Evolutionary conservation across 2,888 invertebrate genomes (phyloP).

Genomic region (Zhuqinia jingwanae): DNA sequence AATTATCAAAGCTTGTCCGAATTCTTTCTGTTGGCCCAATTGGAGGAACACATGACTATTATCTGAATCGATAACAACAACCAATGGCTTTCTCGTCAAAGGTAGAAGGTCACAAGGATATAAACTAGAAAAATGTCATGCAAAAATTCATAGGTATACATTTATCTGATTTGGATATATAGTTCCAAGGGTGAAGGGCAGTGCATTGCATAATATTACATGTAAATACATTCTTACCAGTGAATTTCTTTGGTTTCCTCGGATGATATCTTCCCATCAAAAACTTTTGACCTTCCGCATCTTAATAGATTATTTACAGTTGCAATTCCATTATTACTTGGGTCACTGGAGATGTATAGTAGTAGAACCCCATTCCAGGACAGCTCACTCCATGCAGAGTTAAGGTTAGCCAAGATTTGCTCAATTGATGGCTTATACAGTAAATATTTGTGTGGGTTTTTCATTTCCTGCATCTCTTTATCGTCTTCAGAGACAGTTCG

Average conservation of each 20-base stretch:
- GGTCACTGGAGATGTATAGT: slow-evolving; percentile 95
- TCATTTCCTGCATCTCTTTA: slow-evolving; percentile 45
- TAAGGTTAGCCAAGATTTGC: slow-evolving; percentile 95
- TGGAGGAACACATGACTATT: slow-evolving; percentile 96
- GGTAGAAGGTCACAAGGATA: slow-evolving; percentile 97
- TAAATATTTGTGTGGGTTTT: slow-evolving; percentile 97
- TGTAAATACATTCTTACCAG: too few species aligned
- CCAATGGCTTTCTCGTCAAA: slow-evolving; percentile 94
- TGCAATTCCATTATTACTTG: slow-evolving; percentile 60
- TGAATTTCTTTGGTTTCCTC: slow-evolving; percentile 68
- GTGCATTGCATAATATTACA: too few species aligned
- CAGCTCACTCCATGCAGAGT: slow-evolving; percentile 95
- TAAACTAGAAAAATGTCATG: slow-evolving; percentile 82
- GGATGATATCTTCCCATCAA: slow-evolving; percentile 42
- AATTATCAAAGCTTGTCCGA: slow-evolving; percentile 95
- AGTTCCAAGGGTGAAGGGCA: too few species aligned
- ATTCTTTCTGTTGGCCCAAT: slow-evolving; percentile 87
- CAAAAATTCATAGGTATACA: not conserved
- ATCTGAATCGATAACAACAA: slow-evolving; percentile 97
- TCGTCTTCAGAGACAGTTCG: slow-evolving; percentile 81
- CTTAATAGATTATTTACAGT: slow-evolving; percentile 57
- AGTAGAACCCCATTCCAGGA: slow-evolving; percentile 94
- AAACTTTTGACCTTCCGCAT: slow-evolving; percentile 46
- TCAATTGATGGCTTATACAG: slow-evolving; percentile 97
- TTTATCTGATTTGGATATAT: too few species aligned